A percentile compares a stretch with the other conserved stretches of the same genome.
Evolutionary conservation across 2,113 vertebrate species (phyloP).

Genomic region (Notothenia rossii): DNA sequence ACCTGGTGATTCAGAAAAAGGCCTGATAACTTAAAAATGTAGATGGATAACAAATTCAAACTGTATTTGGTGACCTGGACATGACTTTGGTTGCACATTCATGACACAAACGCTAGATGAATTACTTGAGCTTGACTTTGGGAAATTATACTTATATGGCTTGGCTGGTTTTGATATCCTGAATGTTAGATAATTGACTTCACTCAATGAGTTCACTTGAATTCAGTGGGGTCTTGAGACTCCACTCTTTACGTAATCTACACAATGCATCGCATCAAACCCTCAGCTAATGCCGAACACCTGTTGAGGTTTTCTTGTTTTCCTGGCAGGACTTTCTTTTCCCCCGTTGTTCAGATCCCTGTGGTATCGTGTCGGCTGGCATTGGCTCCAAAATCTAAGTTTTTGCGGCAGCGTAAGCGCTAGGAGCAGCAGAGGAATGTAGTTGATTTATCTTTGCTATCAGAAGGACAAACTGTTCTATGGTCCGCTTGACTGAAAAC

Average conservation of each 20-base stretch:
- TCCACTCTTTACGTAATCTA: neutral
- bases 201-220: neutral
- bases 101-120: neutral
- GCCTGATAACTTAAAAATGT: neutral
- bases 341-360: neutral
- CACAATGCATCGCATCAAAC: slow-evolving; percentile 7
- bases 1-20: neutral
- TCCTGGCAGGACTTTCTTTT: slow-evolving; percentile 29
- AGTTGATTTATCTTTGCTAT: neutral
- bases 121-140: neutral
- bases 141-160: neutral
- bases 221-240: neutral
- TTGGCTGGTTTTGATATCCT: neutral
- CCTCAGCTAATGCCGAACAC: slow-evolving; percentile 50
- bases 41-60: no score
- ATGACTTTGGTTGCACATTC: neutral
- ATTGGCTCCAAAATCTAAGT: slow-evolving; percentile 20
- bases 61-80: neutral
- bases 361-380: slow-evolving; percentile 4
- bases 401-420: neutral
- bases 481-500: slow-evolving; percentile 7
- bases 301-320: slow-evolving; percentile 42
- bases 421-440: slow-evolving; percentile 15
- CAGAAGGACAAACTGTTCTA: slow-evolving; percentile 10
- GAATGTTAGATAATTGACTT: neutral